phyloP scores from a whole-genome alignment of 2,113 vertebrate species.

The Trachemys scripta region DNA sequence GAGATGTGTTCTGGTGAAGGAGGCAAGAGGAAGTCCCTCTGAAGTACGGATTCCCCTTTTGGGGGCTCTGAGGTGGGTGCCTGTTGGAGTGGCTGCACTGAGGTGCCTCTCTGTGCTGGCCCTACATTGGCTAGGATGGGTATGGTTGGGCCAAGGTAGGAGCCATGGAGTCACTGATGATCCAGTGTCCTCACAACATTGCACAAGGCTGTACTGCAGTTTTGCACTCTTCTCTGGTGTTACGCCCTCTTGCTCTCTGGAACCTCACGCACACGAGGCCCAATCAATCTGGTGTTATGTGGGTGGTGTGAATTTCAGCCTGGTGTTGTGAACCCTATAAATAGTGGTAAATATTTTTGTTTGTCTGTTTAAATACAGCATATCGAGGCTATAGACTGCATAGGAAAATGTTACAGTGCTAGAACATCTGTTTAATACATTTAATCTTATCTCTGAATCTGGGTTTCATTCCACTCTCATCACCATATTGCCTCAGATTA shows the following conservation, averaged over 20 bases:
- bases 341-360: not conserved
- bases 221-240: not conserved
- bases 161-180: not conserved
- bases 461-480: not conserved
- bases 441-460: not conserved
- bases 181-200: not conserved
- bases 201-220: not conserved
- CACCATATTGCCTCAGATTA: not conserved
- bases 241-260: not conserved
- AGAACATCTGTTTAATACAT: not conserved
- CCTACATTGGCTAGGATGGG: not conserved
- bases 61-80: not conserved
- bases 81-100: not conserved
- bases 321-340: not conserved
- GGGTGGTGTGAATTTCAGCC: not conserved
- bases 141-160: not conserved
- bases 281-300: not conserved
- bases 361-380: accelerated
- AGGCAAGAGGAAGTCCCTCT: not conserved
- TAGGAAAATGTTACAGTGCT: not conserved
- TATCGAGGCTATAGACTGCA: not conserved
- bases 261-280: not conserved
- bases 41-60: not conserved
- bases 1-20: not conserved
- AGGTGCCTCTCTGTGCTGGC: not conserved